Conservation (phyloP, 2,113 vertebrate species). For the Corydoras sp. region DNA sequence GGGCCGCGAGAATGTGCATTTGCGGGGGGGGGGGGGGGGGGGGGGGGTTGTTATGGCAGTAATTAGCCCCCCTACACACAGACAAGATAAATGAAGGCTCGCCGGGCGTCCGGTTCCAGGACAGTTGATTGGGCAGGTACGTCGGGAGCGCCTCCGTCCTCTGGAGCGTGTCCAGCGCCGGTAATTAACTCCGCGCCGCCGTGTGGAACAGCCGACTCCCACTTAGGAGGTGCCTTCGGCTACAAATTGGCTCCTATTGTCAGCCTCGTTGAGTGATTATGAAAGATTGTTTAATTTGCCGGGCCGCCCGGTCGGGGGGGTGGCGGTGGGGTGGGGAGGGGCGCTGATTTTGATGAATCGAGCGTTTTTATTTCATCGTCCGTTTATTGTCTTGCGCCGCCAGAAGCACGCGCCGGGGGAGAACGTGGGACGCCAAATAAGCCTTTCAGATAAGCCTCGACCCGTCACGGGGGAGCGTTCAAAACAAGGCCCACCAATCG, state of each 20-base stretch:
- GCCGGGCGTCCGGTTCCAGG: constrained; percentile 83
- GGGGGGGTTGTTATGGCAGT: constrained; percentile 64
- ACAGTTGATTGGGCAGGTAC: constrained; percentile 76
- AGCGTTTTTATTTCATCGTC: constrained; percentile 76
- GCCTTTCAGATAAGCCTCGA: background rate
- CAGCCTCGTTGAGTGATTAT: constrained; percentile 82
- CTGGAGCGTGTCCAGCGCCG: constrained; percentile 84
- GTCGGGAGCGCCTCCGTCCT: constrained; percentile 78
- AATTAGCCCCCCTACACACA: constrained; percentile 75
- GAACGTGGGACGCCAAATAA: constrained; percentile 21
- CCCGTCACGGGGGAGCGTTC: constrained; percentile 9
- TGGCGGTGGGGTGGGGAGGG: no score
- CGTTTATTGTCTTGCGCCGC: constrained; percentile 70
- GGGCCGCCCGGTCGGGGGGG: constrained; percentile 64
- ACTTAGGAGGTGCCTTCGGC: constrained; percentile 74
- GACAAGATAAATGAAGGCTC: constrained; percentile 98
- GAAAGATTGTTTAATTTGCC: constrained; percentile 87
- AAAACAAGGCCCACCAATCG: constrained; percentile 35
- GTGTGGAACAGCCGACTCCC: constrained; percentile 65
- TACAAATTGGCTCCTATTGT: constrained; percentile 80
- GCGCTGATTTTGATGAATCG: constrained; percentile 79
- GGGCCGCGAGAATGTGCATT: constrained; percentile 52
- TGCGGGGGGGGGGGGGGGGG: no score
- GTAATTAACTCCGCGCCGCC: constrained; percentile 84
- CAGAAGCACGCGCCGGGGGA: constrained; percentile 31